Conservation (phyloP, 2,113 vertebrate genomes). For the Heterotis niloticus region DNA sequence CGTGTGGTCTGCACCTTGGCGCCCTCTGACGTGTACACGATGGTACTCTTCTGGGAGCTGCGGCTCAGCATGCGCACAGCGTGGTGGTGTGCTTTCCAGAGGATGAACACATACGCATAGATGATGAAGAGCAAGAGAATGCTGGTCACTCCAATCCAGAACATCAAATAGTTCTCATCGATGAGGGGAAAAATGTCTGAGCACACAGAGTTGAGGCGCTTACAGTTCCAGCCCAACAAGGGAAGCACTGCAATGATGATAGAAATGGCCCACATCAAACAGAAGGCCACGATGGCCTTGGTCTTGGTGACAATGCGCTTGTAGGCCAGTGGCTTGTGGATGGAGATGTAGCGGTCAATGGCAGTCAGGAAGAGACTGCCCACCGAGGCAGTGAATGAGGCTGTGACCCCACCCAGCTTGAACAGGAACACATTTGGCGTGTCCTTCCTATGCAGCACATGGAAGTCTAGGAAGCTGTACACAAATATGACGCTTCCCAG, state of each 20-base stretch:
- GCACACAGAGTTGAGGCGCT: constrained; percentile 86
- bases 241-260: constrained; percentile 92
- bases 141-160: constrained; percentile 95
- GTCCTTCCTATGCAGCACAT: constrained; percentile 95
- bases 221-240: constrained; percentile 98
- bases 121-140: constrained; percentile 92
- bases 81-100: constrained; percentile 97
- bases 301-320: constrained; percentile 94
- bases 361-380: constrained; percentile 98
- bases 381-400: constrained; percentile 93
- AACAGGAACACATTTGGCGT: constrained; percentile 93
- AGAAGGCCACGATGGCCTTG: constrained; percentile 95
- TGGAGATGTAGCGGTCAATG: constrained; percentile 97
- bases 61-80: constrained; percentile 94
- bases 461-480: constrained; percentile 98
- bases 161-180: constrained; percentile 94
- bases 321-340: constrained; percentile 91
- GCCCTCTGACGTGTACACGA: constrained; percentile 89
- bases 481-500: constrained; percentile 96
- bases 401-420: constrained; percentile 94
- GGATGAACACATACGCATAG: constrained; percentile 97
- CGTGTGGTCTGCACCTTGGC: constrained; percentile 90
- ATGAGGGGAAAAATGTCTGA: constrained; percentile 98
- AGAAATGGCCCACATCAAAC: constrained; percentile 96
- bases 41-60: constrained; percentile 92